These are phyloP conservation scores for Drosophila pseudotalamancana DNA, from an alignment of 2,888 invertebrate species.

Conservation along the genomic window DNA sequence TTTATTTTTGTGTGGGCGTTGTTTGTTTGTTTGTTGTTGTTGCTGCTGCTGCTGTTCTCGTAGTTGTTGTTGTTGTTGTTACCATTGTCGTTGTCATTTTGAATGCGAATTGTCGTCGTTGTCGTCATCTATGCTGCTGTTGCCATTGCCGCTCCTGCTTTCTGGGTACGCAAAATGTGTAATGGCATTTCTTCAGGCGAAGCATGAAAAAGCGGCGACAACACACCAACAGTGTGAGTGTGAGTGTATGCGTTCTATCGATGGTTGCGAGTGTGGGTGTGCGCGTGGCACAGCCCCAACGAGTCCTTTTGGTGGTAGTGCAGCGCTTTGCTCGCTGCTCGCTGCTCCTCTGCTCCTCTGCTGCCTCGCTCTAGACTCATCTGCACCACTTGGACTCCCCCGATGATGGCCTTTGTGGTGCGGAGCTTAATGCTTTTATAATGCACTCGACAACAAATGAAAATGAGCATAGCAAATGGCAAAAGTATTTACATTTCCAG, in stretches of 20 bases:
- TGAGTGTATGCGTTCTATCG: background rate
- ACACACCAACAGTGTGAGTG: constrained; percentile 19
- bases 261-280: constrained; percentile 16
- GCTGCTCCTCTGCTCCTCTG: background rate
- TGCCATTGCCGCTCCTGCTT: constrained; percentile 43
- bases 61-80: constrained; percentile 36
- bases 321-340: background rate
- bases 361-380: background rate
- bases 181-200: constrained; percentile 76
- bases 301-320: constrained; percentile 17
- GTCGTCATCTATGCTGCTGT: constrained; percentile 33
- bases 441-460: constrained; percentile 60
- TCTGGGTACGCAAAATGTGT: constrained; percentile 74
- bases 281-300: constrained; percentile 52
- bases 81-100: constrained; percentile 52
- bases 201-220: constrained; percentile 68
- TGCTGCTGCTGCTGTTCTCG: constrained; percentile 35
- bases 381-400: constrained; percentile 3
- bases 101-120: constrained; percentile 54
- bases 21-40: constrained; percentile 47
- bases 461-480: constrained; percentile 55
- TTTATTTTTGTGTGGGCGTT: constrained; percentile 67
- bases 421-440: constrained; percentile 74
- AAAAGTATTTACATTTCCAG: constrained; percentile 49
- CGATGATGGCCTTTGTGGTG: constrained; percentile 53